Evolutionary conservation across 2,113 vertebrate genomes (phyloP).

Genomic region (Eclectus roratus): DNA sequence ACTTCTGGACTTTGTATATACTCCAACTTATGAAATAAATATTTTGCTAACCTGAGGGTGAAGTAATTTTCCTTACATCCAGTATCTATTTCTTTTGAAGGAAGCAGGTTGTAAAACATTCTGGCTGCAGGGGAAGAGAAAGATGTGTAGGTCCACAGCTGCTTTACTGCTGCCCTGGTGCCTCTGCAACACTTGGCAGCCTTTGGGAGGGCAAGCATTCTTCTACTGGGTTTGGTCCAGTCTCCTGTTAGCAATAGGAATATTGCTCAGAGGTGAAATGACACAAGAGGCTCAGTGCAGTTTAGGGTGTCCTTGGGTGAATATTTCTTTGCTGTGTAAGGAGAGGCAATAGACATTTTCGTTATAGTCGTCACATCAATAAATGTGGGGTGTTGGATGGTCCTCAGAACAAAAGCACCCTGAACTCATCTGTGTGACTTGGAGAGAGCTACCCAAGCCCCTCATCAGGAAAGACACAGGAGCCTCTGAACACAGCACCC

Average conservation of each 20-base stretch:
- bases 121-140: not conserved
- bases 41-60: not conserved
- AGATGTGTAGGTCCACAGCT: not conserved
- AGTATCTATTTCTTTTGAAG: not conserved
- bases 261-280: not conserved
- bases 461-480: fast-evolving
- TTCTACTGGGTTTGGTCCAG: not conserved
- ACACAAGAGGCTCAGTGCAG: not conserved
- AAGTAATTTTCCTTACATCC: not conserved
- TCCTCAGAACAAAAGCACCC: not conserved
- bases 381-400: too few species aligned
- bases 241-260: not conserved
- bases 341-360: not conserved
- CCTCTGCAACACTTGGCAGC: not conserved
- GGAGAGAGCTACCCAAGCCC: not conserved
- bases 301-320: not conserved
- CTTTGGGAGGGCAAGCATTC: not conserved
- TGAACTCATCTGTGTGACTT: not conserved
- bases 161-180: not conserved
- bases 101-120: not conserved
- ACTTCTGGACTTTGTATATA: not conserved
- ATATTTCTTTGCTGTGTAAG: not conserved
- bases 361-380: not conserved
- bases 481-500: too few species aligned
- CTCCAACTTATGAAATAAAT: not conserved